Base-by-base conservation (phyloP, 2,888 invertebrate genomes). In the Hedya salicella region DNA sequence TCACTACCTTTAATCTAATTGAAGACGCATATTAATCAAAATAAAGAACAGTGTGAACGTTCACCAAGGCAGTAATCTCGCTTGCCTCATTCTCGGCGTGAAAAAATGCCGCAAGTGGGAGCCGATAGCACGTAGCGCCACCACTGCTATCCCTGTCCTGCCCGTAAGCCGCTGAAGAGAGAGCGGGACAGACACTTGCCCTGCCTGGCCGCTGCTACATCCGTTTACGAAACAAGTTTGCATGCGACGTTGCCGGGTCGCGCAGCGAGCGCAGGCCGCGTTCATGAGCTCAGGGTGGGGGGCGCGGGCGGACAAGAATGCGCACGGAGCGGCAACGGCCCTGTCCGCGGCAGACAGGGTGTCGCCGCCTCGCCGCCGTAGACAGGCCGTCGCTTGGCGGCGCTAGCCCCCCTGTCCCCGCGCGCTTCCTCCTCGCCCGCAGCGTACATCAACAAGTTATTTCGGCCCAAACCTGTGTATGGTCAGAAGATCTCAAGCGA, bases 301-400 rank as follows among this genome's bases (percentile, higher is more conserved):
- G 86, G 89, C 80, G 85, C 88, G 86, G 89, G 91, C 88, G 90
- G 89, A 86, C 83, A 91, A 86, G 91, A 91, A 89, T 94, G 93
- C 77, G 92, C 82, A 82, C 80, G 76, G 81, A 78, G 74, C 89
- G 95, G 94, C 95, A 96, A 95, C 96, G 88, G 71, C 83, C 95
- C 93, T 91, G 94, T 94, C 95, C 95, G 95, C 94, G 95, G 96
- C 96, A 97, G 97, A 97, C 97, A 96, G 95, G 96, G 96, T 96
- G 97, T 97, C 97, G 97, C 97, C 97, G 95, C 94, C 95, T 94
- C 93, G 95, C 94, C 94, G 94, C 93, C 94, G 95, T 95, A 95
- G 96, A 96, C 95, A 95, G 93, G 93, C 94, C 95, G 95, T 95
- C 95, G 95, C 94, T 94, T 89, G 88, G 81, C 91, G 91, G 91